These are phyloP conservation scores for Anastatus disparis DNA, from an alignment of 1,140 invertebrate genomes.

Conservation along the genomic window DNA sequence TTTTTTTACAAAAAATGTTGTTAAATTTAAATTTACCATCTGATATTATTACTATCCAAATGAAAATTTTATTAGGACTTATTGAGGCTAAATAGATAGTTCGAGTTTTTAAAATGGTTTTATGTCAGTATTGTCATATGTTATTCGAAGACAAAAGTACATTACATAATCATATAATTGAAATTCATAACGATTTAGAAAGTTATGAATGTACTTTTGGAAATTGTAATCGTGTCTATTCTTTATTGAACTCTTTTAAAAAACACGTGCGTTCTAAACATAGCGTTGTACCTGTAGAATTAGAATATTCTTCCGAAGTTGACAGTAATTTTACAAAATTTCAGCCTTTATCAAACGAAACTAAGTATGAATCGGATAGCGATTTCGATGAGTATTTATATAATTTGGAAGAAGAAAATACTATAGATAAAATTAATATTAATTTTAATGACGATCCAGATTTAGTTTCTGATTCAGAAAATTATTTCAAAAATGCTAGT, in stretches of 20 bases:
- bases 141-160: not conserved
- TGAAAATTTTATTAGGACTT: not conserved
- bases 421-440: not conserved
- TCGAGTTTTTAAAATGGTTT: not conserved
- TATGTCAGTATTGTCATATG: not conserved
- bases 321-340: no score
- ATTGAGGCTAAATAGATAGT: not conserved
- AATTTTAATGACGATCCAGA: not conserved
- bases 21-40: not conserved
- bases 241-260: not conserved
- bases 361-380: not conserved
- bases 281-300: not conserved
- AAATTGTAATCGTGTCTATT: not conserved
- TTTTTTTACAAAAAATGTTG: conserved; percentile 5
- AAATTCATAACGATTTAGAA: not conserved
- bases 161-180: not conserved
- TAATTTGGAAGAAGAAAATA: not conserved
- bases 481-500: not conserved
- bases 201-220: conserved; percentile 1
- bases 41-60: not conserved
- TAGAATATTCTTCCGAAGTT: not conserved
- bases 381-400: not conserved
- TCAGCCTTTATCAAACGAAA: not conserved
- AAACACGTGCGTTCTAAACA: not conserved
- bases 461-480: not conserved